phyloP scores from a whole-genome alignment of 2,113 vertebrate genomes.

The Platycercus adscitus region DNA sequence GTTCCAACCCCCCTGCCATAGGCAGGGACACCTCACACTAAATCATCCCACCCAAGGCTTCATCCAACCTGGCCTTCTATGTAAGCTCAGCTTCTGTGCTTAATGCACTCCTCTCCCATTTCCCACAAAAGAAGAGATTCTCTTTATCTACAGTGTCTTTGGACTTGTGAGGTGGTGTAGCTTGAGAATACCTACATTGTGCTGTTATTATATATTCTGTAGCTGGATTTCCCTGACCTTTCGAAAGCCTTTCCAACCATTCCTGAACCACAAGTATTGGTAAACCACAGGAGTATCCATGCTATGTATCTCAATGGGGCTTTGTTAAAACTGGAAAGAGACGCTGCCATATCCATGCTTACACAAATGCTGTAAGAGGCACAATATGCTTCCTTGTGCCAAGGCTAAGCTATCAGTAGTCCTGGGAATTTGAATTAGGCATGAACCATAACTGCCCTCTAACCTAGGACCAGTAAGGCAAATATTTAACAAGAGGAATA shows the following conservation, averaged over 20 bases:
- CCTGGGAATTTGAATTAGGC: neutral
- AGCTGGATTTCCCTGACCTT: neutral
- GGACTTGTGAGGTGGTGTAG: neutral
- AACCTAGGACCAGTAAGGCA: neutral
- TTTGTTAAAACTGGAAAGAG: constrained; percentile 23
- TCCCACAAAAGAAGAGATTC: neutral
- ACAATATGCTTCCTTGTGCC: neutral
- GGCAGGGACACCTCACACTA: no score
- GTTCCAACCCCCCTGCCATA: no score
- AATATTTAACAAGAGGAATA: neutral
- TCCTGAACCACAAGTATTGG: neutral
- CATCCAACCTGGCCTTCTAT: no score
- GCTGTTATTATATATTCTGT: neutral
- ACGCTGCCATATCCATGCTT: neutral
- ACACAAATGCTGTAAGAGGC: neutral
- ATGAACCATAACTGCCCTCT: neutral
- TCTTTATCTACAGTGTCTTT: neutral
- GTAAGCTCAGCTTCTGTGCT: neutral
- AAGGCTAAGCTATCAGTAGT: neutral
- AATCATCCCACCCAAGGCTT: no score
- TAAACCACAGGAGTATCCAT: constrained; percentile 22
- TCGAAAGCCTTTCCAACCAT: constrained; percentile 4
- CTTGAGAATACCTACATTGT: neutral
- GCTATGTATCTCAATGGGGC: neutral
- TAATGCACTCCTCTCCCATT: neutral